Evolutionary conservation across 2,113 vertebrate genomes (phyloP), one percentile per base, ranked within the genome.

Genomic region (Silurus glanis): DNA sequence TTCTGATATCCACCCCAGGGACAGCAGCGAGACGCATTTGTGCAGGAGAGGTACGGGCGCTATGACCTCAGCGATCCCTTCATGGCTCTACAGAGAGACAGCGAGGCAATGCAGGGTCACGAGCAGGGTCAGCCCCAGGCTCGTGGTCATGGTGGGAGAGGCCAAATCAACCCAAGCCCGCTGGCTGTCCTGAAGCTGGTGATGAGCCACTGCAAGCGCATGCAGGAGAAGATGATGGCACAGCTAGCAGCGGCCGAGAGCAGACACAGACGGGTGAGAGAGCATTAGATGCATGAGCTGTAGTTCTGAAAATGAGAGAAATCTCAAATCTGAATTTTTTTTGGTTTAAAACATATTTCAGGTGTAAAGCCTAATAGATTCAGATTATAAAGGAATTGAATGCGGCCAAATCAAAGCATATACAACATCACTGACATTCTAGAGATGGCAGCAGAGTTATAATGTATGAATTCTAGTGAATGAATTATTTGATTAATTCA

Each of bases 201-300:
- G 91, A 97, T 98, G 97, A 96, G 96, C 81, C 98, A 99, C 72
- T 99, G 97, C 92, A 98, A 97, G 93, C 96, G 93, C 75, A 98
- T 98, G 97, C 98, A 99, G 92, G 97, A 99, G 83, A 97, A 96
- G 86, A 98, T 99, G 97, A 92, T 97, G 92, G 96, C 96, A 74
- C 98, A 99, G 64, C 91, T 99, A 75, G 95, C 97, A 2, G 97
- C 97, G 0, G 96, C 97, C 0, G 98, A 99, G 91, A 98, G 94
- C 94, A 91, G 98, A 55, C 98, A 99, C 94, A 96, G 96, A 58
- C 95, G 97, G 96, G 98, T 99, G 66, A 92, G 84, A 62, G 55
- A 28, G 23, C 58, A 5, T 61, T 37, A 80, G 28, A 21, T 21
- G 28, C 47, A 9, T 45, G 9, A 61, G 78, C 55, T 80, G 49